Evolutionary conservation across 2,113 vertebrate species (phyloP).

Genomic region (Perognathus longimembris): DNA sequence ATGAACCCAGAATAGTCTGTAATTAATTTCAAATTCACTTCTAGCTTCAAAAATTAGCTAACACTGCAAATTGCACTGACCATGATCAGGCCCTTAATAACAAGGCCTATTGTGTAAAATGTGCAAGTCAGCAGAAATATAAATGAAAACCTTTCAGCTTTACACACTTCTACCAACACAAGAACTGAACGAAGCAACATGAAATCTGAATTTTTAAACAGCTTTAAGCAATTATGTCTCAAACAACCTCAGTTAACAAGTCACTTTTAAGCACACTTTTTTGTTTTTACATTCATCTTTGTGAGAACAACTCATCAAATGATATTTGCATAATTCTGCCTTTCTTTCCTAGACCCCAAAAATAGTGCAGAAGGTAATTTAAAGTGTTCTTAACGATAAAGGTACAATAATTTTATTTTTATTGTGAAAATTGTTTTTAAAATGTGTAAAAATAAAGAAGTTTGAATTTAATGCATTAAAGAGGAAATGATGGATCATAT

Average conservation of each 20-base stretch:
- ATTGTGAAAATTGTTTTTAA: constrained; percentile 38
- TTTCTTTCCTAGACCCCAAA: background rate
- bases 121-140: constrained; percentile 75
- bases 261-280: background rate
- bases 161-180: background rate
- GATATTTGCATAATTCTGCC: background rate
- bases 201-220: constrained; percentile 27
- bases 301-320: background rate
- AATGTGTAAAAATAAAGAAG: background rate
- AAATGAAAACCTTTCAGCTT: constrained; percentile 68
- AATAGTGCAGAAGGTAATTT: background rate
- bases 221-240: background rate
- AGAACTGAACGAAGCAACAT: constrained; percentile 53
- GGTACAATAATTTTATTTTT: background rate
- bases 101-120: constrained; percentile 71
- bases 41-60: constrained; percentile 80
- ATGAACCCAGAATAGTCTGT: constrained; percentile 73
- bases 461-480: background rate
- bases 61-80: constrained; percentile 74
- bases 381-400: background rate
- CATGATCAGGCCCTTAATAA: constrained; percentile 76
- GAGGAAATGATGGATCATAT: background rate
- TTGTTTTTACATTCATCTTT: background rate
- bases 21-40: constrained; percentile 81
- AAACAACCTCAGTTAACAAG: constrained; percentile 16